phyloP scores from a whole-genome alignment of 2,888 invertebrate species.

The Drosophila eohydei region DNA sequence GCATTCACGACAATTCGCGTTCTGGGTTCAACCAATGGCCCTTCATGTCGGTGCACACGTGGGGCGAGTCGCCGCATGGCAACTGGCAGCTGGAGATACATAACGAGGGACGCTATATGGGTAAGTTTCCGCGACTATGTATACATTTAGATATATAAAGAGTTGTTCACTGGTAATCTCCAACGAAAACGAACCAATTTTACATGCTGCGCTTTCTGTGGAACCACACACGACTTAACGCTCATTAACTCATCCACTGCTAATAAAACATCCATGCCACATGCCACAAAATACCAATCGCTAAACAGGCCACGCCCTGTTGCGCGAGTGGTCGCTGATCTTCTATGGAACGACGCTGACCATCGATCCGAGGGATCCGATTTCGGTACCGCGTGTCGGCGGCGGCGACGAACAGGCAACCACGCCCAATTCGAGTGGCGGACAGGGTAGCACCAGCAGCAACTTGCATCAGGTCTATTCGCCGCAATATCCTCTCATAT shows the following conservation, averaged over 20 bases:
- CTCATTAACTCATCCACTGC: conserved; percentile 32
- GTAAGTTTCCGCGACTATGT: conserved; percentile 85
- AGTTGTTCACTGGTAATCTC: neutral
- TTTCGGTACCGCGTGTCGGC: conserved; percentile 84
- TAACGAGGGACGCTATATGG: conserved; percentile 95
- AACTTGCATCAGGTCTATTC: conserved; percentile 84
- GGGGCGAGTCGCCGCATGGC: conserved; percentile 98
- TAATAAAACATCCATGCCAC: neutral
- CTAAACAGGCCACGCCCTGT: conserved; percentile 91
- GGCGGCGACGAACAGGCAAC: conserved; percentile 79
- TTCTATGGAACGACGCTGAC: conserved; percentile 93
- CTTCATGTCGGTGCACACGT: conserved; percentile 99
- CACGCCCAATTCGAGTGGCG: conserved; percentile 79
- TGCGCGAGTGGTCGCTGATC: conserved; percentile 97
- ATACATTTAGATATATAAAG: neutral
- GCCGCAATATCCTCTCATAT: conserved; percentile 83
- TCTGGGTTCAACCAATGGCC: conserved; percentile 99
- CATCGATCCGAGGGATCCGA: conserved; percentile 88
- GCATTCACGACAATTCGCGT: conserved; percentile 92
- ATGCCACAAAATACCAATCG: neutral
- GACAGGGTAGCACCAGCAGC: conserved; percentile 73
- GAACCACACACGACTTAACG: conserved; percentile 36
- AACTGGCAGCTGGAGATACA: conserved; percentile 98
- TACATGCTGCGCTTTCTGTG: conserved; percentile 77
- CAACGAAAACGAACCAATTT: conserved; percentile 39